Evolutionary conservation across 2,888 invertebrate genomes (phyloP), one percentile per base, ranked within the genome.

Genomic region (Mamestra brassicae): DNA sequence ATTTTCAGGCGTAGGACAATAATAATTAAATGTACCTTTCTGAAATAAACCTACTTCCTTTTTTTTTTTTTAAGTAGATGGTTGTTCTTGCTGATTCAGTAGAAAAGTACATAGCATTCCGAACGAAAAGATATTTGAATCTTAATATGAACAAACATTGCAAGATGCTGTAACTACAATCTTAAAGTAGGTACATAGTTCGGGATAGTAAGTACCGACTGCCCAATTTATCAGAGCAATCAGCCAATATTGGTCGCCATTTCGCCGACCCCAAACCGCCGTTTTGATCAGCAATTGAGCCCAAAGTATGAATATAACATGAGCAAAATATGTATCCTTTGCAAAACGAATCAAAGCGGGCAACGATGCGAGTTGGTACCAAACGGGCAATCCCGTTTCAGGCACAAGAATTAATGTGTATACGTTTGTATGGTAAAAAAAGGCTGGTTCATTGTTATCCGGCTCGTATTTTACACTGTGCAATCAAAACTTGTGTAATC

Each of bases 201-300:
- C 3, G 38, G 52, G 5, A 54, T 58, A 66, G 47, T n/a, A 26
- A 1, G 13, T 62, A 55, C 45, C 15, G 47, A 57, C 38, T 26
- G 36, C 38, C 54, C 63, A 81, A 81, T 85, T 81, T 85, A 82
- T 67, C 55, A 58, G 47, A 81, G 66, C 69, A 77, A 82, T 82
- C 83, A 64, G 60, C 55, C 66, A 61, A 69, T 78, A 83, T 83
- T 75, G 75, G 68, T 73, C 57, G 50, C 71, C 61, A 75, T 83
- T 79, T 60, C 52, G n/a, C 34, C 62, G 79, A 67, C 60, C 60
- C 68, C 57, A 68, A 75, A 75, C 64, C 68, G 10, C 80, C 80
- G 65, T 83, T 85, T 78, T 85, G 78, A 85, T 85, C 83, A 85
- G 75, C 80, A 71, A 86, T 84, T 84, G 86, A 86, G 80, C 86